phyloP scores from a whole-genome alignment of 2,888 invertebrate species.

The Eledona agricola region DNA sequence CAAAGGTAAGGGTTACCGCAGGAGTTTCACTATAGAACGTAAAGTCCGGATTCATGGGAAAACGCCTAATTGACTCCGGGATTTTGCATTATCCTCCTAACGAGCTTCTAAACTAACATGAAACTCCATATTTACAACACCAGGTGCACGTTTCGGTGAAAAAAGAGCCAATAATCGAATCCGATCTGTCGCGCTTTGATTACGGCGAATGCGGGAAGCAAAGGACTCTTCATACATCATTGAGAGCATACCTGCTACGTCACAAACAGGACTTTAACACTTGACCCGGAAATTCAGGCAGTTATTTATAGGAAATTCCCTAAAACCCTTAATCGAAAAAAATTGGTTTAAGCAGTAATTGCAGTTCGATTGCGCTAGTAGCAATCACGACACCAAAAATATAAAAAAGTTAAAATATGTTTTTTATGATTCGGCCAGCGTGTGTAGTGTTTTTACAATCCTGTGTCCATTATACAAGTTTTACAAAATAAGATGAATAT shows the following conservation, averaged over 20 bases:
- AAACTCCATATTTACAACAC: no score
- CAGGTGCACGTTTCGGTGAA: no score
- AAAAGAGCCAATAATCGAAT: slow-evolving; percentile 30
- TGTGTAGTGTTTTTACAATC: no score
- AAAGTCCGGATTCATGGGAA: slow-evolving; percentile 15
- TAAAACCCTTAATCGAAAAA: not conserved
- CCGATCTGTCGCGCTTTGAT: slow-evolving; percentile 30
- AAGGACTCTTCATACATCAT: slow-evolving; percentile 48
- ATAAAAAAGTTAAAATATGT: no score
- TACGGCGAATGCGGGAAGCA: slow-evolving; percentile 34
- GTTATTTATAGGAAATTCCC: slow-evolving; percentile 28
- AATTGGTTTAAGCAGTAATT: no score
- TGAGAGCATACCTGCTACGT: slow-evolving; percentile 38
- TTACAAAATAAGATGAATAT: no score
- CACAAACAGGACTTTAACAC: slow-evolving; percentile 32
- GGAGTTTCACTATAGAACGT: slow-evolving; percentile 12
- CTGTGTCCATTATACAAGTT: no score
- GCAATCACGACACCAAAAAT: no score
- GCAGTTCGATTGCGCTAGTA: no score
- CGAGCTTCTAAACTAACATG: slow-evolving; percentile 8
- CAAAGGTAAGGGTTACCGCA: slow-evolving; percentile 19
- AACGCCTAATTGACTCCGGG: slow-evolving; percentile 16
- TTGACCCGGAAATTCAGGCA: slow-evolving; percentile 37
- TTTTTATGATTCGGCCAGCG: no score
- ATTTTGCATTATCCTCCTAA: slow-evolving; percentile 8